Evolutionary conservation across 2,888 invertebrate species (phyloP), one percentile per base, ranked within the genome.

Genomic region (Adela reaumurella): DNA sequence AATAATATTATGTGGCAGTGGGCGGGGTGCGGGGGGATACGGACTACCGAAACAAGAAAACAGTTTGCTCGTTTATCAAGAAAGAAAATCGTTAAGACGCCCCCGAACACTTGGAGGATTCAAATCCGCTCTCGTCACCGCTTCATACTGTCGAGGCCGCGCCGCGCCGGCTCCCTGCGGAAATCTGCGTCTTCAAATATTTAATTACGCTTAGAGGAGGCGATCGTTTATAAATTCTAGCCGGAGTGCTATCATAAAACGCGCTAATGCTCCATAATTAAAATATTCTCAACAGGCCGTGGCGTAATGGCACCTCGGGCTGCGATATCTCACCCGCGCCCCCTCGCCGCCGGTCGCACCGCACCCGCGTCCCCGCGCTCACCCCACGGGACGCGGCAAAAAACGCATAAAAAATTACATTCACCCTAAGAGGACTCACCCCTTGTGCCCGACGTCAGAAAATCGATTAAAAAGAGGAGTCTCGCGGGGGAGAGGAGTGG

Each of bases 321-420:
- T 74, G 70, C 74, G 67, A 70, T 17, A 43, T 43, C 17, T 43
- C 41, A 44, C 35, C 48, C 50, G 35, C 50, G 51, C 50, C 29
- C 35, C 11, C 35, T 8, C 35, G 11, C 35, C 35, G 35, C 35
- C 24, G 5, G 24, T 8, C 24, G 50, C 50, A 45, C 54, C 51
- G 52, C 50, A 53, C 51, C 54, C 50, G 46, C 45, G 45, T 6
- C 24, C 42, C 42, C 35, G 35, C 4, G 6, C 35, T 35, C 35
- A 35, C 73, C 70, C 70, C 68, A 68, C 68, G 59, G 67, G 68
- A 65, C 64, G 68, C 50, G 52, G 49, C 64, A 70, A 77, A 78
- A 67, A 74, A 77, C 78, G 78, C 79, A 80, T 80, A 80, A 80
- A 80, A 80, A 80, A 80, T 80, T 80, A 80, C 80, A 79, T 80